Evolutionary conservation across 1,140 invertebrate species (phyloP).

Genomic region (Metaphire vulgaris): DNA sequence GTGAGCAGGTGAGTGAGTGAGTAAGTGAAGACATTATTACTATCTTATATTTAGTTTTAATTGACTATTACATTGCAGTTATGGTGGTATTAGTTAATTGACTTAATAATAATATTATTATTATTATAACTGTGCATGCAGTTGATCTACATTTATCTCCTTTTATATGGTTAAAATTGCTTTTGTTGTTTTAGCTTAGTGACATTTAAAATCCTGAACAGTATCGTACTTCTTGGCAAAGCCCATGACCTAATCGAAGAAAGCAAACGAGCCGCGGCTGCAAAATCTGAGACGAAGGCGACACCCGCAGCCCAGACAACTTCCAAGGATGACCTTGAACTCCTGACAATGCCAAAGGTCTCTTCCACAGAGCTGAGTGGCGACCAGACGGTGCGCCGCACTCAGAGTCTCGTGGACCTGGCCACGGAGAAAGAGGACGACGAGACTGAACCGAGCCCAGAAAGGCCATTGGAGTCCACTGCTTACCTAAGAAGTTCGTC

Average conservation of each 20-base stretch:
- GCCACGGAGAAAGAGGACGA: neutral
- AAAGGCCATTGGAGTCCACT: neutral
- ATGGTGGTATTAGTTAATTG: too few relatives aligned
- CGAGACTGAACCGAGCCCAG: neutral
- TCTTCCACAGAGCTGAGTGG: neutral
- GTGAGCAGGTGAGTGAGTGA: conserved; percentile 3
- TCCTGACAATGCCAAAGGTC: neutral
- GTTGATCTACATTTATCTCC: neutral
- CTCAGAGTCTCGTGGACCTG: conserved; percentile 13
- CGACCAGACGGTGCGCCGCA: conserved; percentile 7
- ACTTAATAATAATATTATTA: neutral
- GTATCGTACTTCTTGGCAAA: conserved; percentile 76
- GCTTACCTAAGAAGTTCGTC: conserved; percentile 14
- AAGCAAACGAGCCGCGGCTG: conserved; percentile 56
- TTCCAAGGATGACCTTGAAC: conserved; percentile 9
- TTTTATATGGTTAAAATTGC: too few relatives aligned
- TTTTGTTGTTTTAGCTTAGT: conserved; percentile 56
- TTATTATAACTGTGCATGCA: neutral
- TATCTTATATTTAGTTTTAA: too few relatives aligned
- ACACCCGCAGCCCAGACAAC: conserved; percentile 31
- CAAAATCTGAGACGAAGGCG: conserved; percentile 46
- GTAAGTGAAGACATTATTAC: conserved; percentile 16
- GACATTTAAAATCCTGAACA: conserved; percentile 74
- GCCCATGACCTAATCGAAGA: conserved; percentile 76
- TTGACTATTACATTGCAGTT: too few relatives aligned